A percentile compares a stretch with the other conserved stretches of the same genome.
Conservation (phyloP, 2,797 vertebrate genomes). For the Kryptopterus vitreolus region DNA sequence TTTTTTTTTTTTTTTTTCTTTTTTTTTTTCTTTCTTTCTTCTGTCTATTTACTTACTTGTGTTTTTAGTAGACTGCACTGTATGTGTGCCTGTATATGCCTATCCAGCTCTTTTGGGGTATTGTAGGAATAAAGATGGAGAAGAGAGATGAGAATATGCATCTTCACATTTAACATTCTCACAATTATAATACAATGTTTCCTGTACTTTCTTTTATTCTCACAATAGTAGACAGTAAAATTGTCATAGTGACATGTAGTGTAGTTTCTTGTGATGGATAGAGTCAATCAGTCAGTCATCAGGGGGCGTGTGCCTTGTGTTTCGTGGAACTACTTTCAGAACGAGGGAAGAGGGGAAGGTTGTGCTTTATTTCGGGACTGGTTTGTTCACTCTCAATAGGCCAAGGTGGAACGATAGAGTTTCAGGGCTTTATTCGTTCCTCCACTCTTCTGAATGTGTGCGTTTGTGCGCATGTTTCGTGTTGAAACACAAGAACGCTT, state of each 20-base stretch:
- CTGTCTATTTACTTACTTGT: too few species aligned
- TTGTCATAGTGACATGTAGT: conserved; percentile 13
- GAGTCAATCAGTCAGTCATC: conserved; percentile 22
- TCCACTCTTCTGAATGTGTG: neutral
- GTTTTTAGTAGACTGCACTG: too few species aligned
- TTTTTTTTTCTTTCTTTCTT: too few species aligned
- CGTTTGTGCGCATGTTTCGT: neutral
- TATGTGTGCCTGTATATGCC: too few species aligned
- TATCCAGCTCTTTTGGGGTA: too few species aligned
- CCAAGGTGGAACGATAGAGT: conserved; percentile 37
- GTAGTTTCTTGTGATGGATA: conserved; percentile 9
- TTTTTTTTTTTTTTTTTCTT: too few species aligned
- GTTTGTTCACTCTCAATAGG: conserved; percentile 54
- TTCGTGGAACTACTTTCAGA: conserved; percentile 22
- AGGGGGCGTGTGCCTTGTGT: conserved; percentile 27
- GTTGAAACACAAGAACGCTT: neutral
- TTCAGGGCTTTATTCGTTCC: conserved; percentile 35
- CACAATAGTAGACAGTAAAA: too few species aligned
- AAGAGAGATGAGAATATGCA: neutral
- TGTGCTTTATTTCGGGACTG: conserved; percentile 51
- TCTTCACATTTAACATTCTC: neutral
- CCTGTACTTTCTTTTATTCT: too few species aligned
- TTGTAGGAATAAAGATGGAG: too few species aligned
- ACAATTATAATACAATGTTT: neutral
- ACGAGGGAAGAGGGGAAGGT: conserved; percentile 50